Conservation (phyloP, 2,888 invertebrate species). For the Acanthosepion lycidas region DNA sequence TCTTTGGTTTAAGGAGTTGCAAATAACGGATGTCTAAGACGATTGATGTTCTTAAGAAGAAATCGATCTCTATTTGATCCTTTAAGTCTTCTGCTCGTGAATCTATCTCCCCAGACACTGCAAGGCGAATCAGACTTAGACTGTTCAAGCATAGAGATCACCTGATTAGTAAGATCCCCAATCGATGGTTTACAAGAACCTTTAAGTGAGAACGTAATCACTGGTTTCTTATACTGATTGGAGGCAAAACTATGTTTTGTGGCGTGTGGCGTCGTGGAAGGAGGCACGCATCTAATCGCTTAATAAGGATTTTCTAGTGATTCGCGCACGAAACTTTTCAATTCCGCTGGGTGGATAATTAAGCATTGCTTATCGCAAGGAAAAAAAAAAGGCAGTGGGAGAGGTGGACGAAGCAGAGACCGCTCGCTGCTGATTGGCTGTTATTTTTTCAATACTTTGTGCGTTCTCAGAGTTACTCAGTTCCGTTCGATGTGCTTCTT, state of each 20-base stretch:
- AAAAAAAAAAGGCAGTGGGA: background rate
- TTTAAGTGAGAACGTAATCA: background rate
- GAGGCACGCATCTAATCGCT: background rate
- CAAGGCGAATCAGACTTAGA: background rate
- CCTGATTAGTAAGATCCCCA: background rate
- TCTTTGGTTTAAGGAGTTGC: too few species aligned
- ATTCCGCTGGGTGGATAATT: conserved; percentile 3
- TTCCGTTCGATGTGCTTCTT: too few species aligned
- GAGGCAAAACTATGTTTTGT: too few species aligned
- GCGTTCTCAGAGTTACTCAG: too few species aligned
- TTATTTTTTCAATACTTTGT: too few species aligned
- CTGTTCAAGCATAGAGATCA: conserved; percentile 22
- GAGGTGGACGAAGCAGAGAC: background rate
- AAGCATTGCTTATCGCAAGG: background rate
- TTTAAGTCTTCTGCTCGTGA: background rate
- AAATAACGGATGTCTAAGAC: too few species aligned
- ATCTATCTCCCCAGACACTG: background rate
- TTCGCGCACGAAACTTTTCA: background rate
- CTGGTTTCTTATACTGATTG: too few species aligned
- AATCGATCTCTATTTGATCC: background rate
- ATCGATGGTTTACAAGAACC: conserved; percentile 15
- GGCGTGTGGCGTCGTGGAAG: background rate
- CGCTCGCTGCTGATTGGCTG: too few species aligned
- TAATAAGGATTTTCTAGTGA: background rate
- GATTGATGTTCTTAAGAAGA: background rate